Evolutionary conservation across 2,113 vertebrate genomes (phyloP).

Genomic region (Fregetta grallaria): DNA sequence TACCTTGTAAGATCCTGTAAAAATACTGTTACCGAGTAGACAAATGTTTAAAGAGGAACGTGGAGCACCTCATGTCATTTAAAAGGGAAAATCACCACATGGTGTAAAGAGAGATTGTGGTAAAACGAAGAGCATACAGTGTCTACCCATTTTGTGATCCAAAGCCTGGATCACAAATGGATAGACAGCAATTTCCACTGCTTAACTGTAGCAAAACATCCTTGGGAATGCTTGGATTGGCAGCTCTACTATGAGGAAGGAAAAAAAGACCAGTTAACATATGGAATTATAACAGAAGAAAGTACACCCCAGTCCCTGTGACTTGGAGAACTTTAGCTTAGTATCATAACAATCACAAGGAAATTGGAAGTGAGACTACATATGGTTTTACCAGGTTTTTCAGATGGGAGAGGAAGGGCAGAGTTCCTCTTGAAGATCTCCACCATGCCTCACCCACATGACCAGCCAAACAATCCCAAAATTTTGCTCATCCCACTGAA

Average conservation of each 20-base stretch:
- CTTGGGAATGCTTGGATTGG: neutral
- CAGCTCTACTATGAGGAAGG: neutral
- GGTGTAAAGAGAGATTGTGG: neutral
- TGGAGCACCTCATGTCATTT: neutral
- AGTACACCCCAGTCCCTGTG: accelerated
- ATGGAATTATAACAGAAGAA: neutral
- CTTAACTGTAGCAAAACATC: neutral
- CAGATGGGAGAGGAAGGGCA: neutral
- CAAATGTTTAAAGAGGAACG: neutral
- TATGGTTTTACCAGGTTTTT: neutral
- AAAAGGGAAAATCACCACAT: neutral
- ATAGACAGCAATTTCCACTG: neutral
- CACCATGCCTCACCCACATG: neutral
- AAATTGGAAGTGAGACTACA: neutral
- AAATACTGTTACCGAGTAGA: neutral
- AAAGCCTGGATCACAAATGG: neutral
- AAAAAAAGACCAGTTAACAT: neutral
- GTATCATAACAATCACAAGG: neutral
- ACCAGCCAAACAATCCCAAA: accelerated
- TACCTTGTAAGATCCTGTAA: neutral
- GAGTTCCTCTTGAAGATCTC: neutral
- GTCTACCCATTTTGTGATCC: neutral
- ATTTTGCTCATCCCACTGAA: neutral
- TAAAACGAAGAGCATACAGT: neutral
- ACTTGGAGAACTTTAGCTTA: neutral